Evolutionary conservation across 2,797 vertebrate species (phyloP).

Genomic region (Loris lydekkerianus): DNA sequence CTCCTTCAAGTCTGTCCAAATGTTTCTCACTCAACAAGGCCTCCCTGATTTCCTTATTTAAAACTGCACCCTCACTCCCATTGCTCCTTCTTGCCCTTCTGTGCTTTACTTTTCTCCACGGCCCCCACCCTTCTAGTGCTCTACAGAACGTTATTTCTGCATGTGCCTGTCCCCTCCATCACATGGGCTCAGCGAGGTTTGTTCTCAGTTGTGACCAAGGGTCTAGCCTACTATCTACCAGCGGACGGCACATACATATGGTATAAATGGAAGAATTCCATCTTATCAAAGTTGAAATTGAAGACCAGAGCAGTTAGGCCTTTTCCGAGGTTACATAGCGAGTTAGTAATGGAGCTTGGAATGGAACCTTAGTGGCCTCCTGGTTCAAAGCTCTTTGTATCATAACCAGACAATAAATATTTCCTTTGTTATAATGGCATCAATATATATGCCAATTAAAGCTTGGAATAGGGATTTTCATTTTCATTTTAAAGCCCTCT

Average conservation of each 20-base stretch:
- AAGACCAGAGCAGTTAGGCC: not conserved
- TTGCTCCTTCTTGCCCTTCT: not conserved
- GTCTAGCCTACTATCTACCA: not conserved
- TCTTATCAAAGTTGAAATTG: not conserved
- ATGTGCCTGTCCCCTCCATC: not conserved
- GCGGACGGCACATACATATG: not conserved
- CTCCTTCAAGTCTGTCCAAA: not conserved
- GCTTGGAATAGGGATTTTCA: not conserved
- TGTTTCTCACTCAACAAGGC: not conserved
- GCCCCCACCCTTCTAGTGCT: not conserved
- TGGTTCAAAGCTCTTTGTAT: not conserved
- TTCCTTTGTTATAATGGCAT: constrained; percentile 9
- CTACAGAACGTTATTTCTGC: not conserved
- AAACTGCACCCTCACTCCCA: too few species aligned
- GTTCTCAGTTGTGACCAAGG: not conserved
- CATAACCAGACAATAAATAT: not conserved
- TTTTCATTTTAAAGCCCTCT: constrained; percentile 38
- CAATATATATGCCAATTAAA: constrained; percentile 2
- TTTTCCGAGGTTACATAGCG: not conserved
- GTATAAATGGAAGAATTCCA: not conserved
- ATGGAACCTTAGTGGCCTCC: not conserved
- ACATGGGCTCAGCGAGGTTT: not conserved
- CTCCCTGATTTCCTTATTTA: not conserved
- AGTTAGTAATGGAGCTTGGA: not conserved
- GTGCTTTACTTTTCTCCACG: not conserved